Base-by-base conservation (phyloP, 2,113 vertebrate genomes). In the Vireo altiloquus region DNA sequence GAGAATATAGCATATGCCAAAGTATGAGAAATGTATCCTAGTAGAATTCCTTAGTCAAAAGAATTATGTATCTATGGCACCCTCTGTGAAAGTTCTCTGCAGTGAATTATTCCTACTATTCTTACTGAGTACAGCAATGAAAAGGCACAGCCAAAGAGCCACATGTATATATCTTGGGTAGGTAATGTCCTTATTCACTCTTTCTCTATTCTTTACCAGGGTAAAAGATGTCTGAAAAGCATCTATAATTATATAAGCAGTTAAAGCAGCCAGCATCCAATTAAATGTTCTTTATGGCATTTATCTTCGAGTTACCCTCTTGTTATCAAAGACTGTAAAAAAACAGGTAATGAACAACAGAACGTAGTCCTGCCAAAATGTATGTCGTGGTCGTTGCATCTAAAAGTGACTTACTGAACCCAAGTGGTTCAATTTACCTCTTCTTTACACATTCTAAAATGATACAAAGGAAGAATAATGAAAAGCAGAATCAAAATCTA, bases 31-130 rank as follows among this genome's bases (percentile, higher is more conserved):
- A 94, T 77, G 31, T 44, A 95, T 87, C 69, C 63, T 86, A 84
- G 75, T 19, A 95, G 77, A 90, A 92, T 95, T 96, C 91, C 64
- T 79, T 56, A 74, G 40, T 87, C 60, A 87, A 94, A 90, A 94
- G 53, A 64, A 81, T 82, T 92, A 87, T 19, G 13, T 85, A 66
- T 65, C 78, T 81, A 57, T 28, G 40, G 40, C 37, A 93, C 86
- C 77, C 65, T 71, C 49, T 82, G 30, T 82, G 59, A 87, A 90
- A 49, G 11, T 46, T 52, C 76, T 86, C 63, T 88, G 68, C 27
- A 49, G 23, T 86, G 64, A 94, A 97, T 75, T 88, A 82, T 63
- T 93, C 53, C 65, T 68, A 25, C 65, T 69, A 17, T 49, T 82
- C 31, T 77, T 82, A 77, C 30, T 35, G 42, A 95, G 40, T 27